These are phyloP conservation scores for Melinopterus prodromus DNA, from an alignment of 2,888 invertebrate genomes.

Conservation along the genomic window DNA sequence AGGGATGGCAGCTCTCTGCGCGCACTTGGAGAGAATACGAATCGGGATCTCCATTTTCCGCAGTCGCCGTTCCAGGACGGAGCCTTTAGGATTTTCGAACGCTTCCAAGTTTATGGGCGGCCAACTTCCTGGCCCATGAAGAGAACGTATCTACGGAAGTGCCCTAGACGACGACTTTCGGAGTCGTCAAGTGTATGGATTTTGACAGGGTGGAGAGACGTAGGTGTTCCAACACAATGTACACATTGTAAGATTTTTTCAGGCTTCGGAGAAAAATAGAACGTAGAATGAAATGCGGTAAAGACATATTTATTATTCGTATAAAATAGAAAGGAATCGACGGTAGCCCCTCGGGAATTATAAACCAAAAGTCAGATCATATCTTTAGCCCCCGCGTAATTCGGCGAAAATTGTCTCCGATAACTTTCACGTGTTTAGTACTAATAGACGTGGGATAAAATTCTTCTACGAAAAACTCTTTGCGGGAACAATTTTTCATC, in stretches of 20 bases:
- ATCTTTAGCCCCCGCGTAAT: too few species aligned
- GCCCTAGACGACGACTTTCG: background rate
- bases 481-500: too few species aligned
- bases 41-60: background rate
- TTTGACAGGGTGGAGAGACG: background rate
- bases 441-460: too few species aligned
- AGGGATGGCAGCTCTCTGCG: constrained; percentile 4
- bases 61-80: background rate
- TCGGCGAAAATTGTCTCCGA: too few species aligned
- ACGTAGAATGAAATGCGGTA: too few species aligned
- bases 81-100: background rate
- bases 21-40: constrained; percentile 4
- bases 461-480: too few species aligned
- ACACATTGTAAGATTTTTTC: background rate
- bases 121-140: background rate
- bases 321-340: too few species aligned
- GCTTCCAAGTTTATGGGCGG: constrained; percentile 4
- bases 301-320: too few species aligned
- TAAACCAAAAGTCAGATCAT: too few species aligned
- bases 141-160: background rate
- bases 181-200: background rate
- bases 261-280: background rate
- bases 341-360: too few species aligned
- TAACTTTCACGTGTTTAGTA: too few species aligned
- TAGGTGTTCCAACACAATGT: background rate